phyloP scores from a whole-genome alignment of 2,888 invertebrate genomes.

The Netelia inedita region DNA sequence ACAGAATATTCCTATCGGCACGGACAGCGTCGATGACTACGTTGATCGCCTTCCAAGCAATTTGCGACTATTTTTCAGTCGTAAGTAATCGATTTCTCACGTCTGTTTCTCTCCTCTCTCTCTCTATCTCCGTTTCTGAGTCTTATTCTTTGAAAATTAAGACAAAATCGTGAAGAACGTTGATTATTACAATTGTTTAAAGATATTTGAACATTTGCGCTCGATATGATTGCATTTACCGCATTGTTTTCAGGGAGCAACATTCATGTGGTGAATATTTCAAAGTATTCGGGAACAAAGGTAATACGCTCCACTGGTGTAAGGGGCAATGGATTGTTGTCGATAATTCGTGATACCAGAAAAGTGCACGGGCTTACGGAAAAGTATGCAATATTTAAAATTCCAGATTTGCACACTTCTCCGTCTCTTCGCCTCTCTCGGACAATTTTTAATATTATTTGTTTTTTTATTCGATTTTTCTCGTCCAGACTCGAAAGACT shows the following conservation, averaged over 20 bases:
- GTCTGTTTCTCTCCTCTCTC: background rate
- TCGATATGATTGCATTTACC: background rate
- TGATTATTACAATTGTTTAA: background rate
- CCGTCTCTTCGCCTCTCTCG: constrained; percentile 6
- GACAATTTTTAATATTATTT: constrained; percentile 36
- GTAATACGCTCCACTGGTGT: constrained; percentile 88
- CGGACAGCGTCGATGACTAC: constrained; percentile 87
- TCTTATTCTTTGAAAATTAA: background rate
- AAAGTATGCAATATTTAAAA: constrained; percentile 71
- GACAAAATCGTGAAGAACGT: background rate
- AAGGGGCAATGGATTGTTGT: constrained; percentile 82
- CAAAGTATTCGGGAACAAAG: constrained; percentile 88
- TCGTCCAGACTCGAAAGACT: constrained; percentile 82
- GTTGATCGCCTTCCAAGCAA: constrained; percentile 87
- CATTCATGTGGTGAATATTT: constrained; percentile 87
- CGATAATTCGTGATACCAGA: constrained; percentile 85
- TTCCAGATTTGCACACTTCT: constrained; percentile 22
- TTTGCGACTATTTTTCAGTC: constrained; percentile 88
- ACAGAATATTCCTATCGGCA: constrained; percentile 91
- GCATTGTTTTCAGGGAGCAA: constrained; percentile 86
- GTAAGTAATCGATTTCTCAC: constrained; percentile 84
- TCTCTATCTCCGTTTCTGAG: background rate
- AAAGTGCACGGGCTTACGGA: constrained; percentile 84
- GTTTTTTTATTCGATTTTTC: constrained; percentile 38
- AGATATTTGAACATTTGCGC: background rate